These are phyloP conservation scores for Camelus dromedarius DNA, from an alignment of 2,113 vertebrate species.

Conservation along the genomic window DNA sequence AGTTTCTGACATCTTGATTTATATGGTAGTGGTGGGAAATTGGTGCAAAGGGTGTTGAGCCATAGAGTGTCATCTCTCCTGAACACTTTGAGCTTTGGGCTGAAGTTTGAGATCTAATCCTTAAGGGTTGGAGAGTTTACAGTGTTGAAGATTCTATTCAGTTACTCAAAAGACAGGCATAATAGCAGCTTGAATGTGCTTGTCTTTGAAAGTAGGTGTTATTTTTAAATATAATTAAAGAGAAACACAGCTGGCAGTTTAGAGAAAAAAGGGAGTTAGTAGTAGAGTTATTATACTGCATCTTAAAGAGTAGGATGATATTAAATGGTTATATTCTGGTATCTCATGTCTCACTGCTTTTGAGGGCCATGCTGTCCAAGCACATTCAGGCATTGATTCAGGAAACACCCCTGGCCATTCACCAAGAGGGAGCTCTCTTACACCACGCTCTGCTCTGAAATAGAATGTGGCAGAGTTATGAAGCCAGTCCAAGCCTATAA, in stretches of 20 bases:
- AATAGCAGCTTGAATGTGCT: conserved; percentile 9
- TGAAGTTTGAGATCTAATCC: background rate
- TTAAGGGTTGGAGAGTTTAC: background rate
- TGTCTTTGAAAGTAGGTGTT: conserved; percentile 61
- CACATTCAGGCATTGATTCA: background rate
- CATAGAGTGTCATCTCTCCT: background rate
- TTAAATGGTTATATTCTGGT: background rate
- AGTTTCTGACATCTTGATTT: conserved; percentile 21
- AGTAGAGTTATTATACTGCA: background rate
- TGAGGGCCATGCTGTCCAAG: background rate
- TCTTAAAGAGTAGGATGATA: conserved; percentile 12
- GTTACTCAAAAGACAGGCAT: conserved; percentile 53
- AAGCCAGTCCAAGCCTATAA: background rate
- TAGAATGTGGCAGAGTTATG: conserved; percentile 25
- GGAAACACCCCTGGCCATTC: background rate
- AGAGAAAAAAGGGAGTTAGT: conserved; percentile 27
- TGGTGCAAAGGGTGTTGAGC: background rate
- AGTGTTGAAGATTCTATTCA: conserved; percentile 27
- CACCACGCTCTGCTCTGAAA: conserved; percentile 2
- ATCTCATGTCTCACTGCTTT: background rate
- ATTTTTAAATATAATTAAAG: conserved; percentile 75
- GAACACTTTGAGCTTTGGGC: background rate
- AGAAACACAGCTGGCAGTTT: conserved; percentile 57
- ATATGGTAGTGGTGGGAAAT: background rate
- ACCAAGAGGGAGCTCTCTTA: background rate